Conservation (phyloP, 2,888 invertebrate genomes). For the Drosophila mimica region DNA sequence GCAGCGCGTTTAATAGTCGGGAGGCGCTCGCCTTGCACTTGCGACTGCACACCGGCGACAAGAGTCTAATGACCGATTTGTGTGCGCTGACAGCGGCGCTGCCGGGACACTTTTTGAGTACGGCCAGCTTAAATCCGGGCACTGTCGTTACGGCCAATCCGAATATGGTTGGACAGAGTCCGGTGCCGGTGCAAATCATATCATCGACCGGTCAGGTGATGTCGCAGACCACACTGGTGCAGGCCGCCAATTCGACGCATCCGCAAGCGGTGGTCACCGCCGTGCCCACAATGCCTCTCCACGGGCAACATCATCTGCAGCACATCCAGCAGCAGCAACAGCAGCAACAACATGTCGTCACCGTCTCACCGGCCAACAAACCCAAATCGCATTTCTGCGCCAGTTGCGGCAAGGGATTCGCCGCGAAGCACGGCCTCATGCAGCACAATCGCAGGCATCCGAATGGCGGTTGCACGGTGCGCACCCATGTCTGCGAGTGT, state of each 20-base stretch:
- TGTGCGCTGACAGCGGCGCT: conserved; percentile 92
- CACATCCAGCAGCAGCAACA: conserved; percentile 73
- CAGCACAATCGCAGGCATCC: conserved; percentile 93
- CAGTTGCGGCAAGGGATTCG: conserved; percentile 93
- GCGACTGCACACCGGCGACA: conserved; percentile 92
- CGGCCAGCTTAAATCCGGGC: conserved; percentile 84
- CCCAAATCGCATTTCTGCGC: conserved; percentile 92
- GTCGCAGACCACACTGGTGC: conserved; percentile 85
- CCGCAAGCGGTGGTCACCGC: conserved; percentile 83
- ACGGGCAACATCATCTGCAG: conserved; percentile 85
- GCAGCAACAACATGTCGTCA: conserved; percentile 79
- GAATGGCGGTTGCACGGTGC: conserved; percentile 91
- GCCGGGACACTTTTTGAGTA: conserved; percentile 88
- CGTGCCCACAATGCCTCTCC: conserved; percentile 81
- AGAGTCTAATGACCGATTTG: conserved; percentile 92
- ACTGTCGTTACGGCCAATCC: conserved; percentile 85
- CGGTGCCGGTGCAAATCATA: conserved; percentile 85
- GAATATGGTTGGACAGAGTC: conserved; percentile 84
- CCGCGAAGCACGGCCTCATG: conserved; percentile 92
- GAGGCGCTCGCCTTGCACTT: conserved; percentile 92
- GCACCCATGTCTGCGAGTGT: conserved; percentile 93
- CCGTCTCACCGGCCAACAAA: conserved; percentile 84
- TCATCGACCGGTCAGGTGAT: conserved; percentile 85
- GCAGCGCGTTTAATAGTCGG: conserved; percentile 88
- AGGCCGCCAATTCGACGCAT: conserved; percentile 83